Base-by-base conservation (phyloP, 2,113 vertebrate species). In the Podarcis cretensis region DNA sequence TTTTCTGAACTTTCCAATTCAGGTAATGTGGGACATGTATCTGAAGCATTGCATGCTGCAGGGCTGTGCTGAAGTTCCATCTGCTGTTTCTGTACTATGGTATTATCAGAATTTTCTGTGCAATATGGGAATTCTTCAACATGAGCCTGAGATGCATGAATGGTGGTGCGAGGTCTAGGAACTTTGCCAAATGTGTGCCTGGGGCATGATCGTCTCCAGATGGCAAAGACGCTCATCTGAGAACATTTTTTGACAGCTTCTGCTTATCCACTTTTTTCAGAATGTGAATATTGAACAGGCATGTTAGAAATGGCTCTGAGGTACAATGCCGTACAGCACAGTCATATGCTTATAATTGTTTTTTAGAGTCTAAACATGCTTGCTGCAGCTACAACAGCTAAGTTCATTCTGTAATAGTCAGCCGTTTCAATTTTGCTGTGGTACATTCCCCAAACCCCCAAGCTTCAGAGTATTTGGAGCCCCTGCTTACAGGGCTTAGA, bases 381-480 rank as follows among this genome's bases (percentile, higher is more conserved):
- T 94, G 68, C 85, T 88, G 74, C 37, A 12, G 75, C 78, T 68
- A 68, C 81, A 27, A 3, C 0, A 40, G 12, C 14, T 86, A 81
- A 43, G 83, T 89, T 93, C 89, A 94, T 16, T 48, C 18, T 0
- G 0, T 14, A 66, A 32, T 1, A 83, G 12, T 82, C 88, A 94
- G 59, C 37, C 43, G 69, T 86, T 95, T n/a, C 83, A 91, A 27
- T 89, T 85, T 92, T 48, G 59, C 59, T 63, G 59, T 63, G 59
- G 14, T 63, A 63, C 18, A 16, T 20, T 63, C 59, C 59, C 59
- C 59, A 14, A 63, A 20, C 18, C 59, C 59, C 59, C 18, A 63
- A 63, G 13, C 59, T 20, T 63, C 14, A 63, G 59, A 63, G 59
- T 20, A 63, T 63, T 63, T 63, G 59, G 14, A 63, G 59, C 59